Conservation (phyloP, 2,888 invertebrate species). For the Parapristionchus giblindavisi region DNA sequence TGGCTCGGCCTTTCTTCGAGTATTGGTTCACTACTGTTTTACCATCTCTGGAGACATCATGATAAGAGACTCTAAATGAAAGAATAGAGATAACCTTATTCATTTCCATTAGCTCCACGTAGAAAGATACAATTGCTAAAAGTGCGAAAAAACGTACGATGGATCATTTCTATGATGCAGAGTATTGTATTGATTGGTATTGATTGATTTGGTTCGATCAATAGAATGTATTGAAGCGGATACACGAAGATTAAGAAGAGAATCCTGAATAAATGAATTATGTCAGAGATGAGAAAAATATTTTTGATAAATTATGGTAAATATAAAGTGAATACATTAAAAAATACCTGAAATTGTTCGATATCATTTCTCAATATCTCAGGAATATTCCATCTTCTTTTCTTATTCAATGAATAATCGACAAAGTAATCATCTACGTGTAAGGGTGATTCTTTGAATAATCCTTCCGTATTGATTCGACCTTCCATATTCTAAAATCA, state of each 20-base stretch:
- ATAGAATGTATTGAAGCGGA: constrained; percentile 6
- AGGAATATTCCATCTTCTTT: not conserved
- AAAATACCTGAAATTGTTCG: constrained; percentile 27
- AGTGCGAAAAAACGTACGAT: constrained; percentile 11
- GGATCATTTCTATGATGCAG: not conserved
- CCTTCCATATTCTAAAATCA: too few species aligned
- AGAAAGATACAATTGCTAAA: too few species aligned
- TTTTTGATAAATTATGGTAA: too few species aligned
- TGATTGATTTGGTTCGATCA: not conserved
- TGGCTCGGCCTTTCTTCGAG: constrained; percentile 22
- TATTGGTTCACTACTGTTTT: constrained; percentile 13
- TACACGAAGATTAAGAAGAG: constrained; percentile 19
- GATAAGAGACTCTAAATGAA: constrained; percentile 7
- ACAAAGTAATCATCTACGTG: not conserved
- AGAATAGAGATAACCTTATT: not conserved
- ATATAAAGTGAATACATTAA: too few species aligned
- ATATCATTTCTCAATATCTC: constrained; percentile 1
- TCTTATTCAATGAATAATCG: constrained; percentile 19
- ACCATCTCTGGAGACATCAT: constrained; percentile 16
- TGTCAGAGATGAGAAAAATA: too few species aligned
- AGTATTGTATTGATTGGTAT: not conserved
- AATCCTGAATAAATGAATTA: too few species aligned
- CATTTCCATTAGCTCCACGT: too few species aligned
- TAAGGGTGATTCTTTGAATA: too few species aligned
- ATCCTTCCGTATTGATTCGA: too few species aligned